Evolutionary conservation across 2,113 vertebrate genomes (phyloP).

Genomic region (Pluvianellus socialis): DNA sequence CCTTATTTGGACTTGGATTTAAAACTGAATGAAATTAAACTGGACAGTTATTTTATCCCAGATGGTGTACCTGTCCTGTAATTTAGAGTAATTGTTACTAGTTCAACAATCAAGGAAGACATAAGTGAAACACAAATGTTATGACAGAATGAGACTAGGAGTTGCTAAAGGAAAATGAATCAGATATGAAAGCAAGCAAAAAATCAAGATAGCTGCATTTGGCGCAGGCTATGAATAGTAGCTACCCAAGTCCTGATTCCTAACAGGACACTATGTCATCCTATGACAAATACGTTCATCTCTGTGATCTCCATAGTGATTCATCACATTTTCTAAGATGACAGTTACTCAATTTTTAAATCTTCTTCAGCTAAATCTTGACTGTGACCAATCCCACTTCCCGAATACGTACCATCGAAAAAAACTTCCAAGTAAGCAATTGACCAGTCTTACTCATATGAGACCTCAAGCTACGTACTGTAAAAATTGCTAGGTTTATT

Average conservation of each 20-base stretch:
- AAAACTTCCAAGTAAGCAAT: background rate
- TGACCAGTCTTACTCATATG: background rate
- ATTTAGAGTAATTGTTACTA: background rate
- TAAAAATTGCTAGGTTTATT: background rate
- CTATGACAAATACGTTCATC: background rate
- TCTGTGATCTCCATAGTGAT: background rate
- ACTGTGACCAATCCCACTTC: background rate
- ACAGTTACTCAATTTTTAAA: background rate
- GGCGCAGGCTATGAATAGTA: background rate
- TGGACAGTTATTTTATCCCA: background rate
- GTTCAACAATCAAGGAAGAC: background rate
- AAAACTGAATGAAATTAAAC: background rate
- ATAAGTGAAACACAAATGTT: background rate
- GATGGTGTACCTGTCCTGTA: background rate
- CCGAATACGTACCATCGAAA: rapidly evolving
- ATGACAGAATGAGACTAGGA: background rate
- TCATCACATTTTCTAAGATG: background rate
- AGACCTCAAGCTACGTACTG: background rate
- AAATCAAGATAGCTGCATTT: background rate
- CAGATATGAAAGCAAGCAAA: background rate
- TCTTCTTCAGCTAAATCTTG: background rate
- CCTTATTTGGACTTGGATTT: background rate
- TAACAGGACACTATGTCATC: background rate
- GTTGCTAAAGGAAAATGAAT: background rate
- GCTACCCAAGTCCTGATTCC: background rate